Conservation (phyloP, 1,140 invertebrate genomes). For the Halesus radiatus region DNA sequence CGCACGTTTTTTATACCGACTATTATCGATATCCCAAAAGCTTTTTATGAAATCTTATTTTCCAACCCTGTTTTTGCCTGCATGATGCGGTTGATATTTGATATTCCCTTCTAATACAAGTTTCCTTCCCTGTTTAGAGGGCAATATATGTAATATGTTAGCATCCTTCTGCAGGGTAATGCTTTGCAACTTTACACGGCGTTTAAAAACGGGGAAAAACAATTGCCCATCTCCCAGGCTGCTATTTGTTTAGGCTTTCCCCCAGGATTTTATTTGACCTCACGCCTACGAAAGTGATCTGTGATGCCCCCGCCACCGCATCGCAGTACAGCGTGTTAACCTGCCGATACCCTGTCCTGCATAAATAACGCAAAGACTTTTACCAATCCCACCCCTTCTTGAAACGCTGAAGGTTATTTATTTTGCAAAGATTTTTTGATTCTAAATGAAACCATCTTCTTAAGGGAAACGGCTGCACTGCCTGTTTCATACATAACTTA, state of each 20-base stretch:
- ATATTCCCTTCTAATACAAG: background rate
- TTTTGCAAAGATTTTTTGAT: no score
- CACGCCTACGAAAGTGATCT: conserved; percentile 11
- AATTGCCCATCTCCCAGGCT: conserved; percentile 47
- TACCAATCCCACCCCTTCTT: background rate
- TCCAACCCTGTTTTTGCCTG: no score
- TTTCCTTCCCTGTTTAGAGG: background rate
- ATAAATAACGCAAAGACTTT: background rate
- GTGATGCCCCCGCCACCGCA: background rate
- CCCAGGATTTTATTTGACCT: conserved; percentile 34
- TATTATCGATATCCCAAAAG: no score
- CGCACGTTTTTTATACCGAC: no score
- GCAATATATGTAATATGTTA: background rate
- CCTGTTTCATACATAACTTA: no score
- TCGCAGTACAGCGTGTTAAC: conserved; percentile 14
- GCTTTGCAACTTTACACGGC: conserved; percentile 29
- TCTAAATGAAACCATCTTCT: no score
- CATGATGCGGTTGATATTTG: no score
- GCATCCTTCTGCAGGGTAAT: conserved; percentile 19
- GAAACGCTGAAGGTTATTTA: no score
- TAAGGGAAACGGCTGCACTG: no score
- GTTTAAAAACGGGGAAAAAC: conserved; percentile 15
- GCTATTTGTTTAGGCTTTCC: conserved; percentile 47
- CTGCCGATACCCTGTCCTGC: conserved; percentile 14
- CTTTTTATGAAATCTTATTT: no score